A percentile compares a stretch with the other conserved stretches of the same genome.
Conservation (phyloP, 2,113 vertebrate genomes). For the Cygnus atratus region DNA sequence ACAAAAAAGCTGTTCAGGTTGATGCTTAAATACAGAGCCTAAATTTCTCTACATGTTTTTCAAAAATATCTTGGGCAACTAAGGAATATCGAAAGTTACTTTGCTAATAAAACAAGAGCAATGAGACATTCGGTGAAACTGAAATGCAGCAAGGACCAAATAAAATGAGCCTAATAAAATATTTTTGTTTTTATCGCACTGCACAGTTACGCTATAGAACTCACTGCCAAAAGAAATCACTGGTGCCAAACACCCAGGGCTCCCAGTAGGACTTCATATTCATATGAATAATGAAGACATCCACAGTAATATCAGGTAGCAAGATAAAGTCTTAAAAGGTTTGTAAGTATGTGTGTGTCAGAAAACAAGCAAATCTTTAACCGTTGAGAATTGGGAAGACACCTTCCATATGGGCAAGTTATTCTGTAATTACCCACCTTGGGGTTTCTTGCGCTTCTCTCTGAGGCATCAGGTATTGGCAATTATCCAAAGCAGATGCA, state of each 20-base stretch:
- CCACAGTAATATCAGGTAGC: neutral
- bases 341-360: neutral
- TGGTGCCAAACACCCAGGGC: neutral
- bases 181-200: neutral
- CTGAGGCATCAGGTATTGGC: neutral
- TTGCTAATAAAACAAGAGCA: neutral
- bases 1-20: neutral
- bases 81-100: neutral
- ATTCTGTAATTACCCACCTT: slow-evolving; percentile 12
- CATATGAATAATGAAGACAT: neutral
- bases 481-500: neutral
- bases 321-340: neutral
- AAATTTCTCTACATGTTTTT: neutral
- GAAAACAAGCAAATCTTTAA: neutral
- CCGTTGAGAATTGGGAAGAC: neutral
- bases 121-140: neutral
- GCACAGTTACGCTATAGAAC: neutral
- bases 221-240: neutral
- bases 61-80: neutral
- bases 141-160: neutral
- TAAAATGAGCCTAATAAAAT: neutral
- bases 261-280: neutral
- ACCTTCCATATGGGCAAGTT: neutral
- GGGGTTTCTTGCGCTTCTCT: neutral
- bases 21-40: neutral